Evolutionary conservation across 2,113 vertebrate species (phyloP), one percentile per base, ranked within the genome.

Genomic region (Bufo bufo): DNA sequence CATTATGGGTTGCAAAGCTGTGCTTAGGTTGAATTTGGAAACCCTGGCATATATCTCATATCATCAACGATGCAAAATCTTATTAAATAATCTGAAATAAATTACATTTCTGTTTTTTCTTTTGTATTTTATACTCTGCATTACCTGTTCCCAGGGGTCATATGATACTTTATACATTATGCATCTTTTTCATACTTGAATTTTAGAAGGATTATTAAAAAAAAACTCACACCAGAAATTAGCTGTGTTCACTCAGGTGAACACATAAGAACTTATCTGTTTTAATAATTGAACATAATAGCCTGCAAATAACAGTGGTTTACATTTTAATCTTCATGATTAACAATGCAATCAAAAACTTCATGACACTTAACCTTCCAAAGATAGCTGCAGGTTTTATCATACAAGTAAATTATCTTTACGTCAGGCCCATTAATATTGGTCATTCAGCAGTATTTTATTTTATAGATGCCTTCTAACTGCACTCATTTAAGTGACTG

Each of bases 361-460:
- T 23, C 50, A 45, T 79, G 52, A 79, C 52, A 58, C 52, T n/a
- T 4, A 13, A 54, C 19, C 49, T 79, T n/a, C 52, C 7, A 14
- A 33, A 16, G 5, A 33, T 12, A 54, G 49, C 14, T 12, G 19
- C 23, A 78, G n/a, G 47, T 50, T 78, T n/a, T 13, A 56, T n/a
- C 1, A 56, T 23, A n/a, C 23, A 79, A 58, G 16, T 54, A 78
- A 79, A 58, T 79, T 6, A 12, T 14, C 16, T 33, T 13, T 33
- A 7, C 16, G n/a, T 58, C n/a, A 58, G 49, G 9, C 11, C 13
- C 54, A 58, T 79, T 33, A 79, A 79, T 79, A 58, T 79, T 79
- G 77, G 23, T 16, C 20, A 13, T 74, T 74, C 33, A 47, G 71
- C 71, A 74, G 71, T 74, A 74, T 74, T 74, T 74, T 74, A 47